phyloP scores from a whole-genome alignment of 2,797 vertebrate genomes.

The Podarcis lilfordi region DNA sequence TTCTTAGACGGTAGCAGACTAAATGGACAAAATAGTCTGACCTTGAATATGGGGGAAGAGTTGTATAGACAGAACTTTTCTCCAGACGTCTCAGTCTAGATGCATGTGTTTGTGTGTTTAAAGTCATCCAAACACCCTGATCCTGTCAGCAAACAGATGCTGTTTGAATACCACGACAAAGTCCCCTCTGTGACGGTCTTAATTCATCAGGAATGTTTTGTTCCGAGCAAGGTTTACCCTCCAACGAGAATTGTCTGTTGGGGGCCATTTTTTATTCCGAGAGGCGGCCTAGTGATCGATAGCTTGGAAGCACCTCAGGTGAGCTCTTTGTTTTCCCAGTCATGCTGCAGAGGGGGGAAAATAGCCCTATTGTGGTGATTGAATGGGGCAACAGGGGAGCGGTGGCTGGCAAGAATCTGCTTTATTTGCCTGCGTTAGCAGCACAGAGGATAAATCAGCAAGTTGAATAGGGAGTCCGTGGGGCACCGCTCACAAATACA shows the following conservation, averaged over 20 bases:
- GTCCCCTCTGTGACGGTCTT: neutral
- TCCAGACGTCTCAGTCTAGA: too few species aligned
- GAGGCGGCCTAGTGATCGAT: neutral
- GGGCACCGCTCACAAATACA: too few species aligned
- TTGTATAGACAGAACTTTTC: neutral
- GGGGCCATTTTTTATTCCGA: neutral
- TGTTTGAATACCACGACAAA: neutral
- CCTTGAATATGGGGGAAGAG: neutral
- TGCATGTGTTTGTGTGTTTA: too few species aligned
- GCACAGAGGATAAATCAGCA: neutral
- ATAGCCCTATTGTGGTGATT: neutral
- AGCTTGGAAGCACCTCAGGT: neutral
- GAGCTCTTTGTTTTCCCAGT: neutral
- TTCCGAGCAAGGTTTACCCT: neutral
- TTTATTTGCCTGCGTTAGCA: neutral
- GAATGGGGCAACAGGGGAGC: neutral
- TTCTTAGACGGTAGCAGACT: too few species aligned
- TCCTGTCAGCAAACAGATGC: neutral
- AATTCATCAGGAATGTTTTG: neutral
- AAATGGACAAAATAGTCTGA: too few species aligned
- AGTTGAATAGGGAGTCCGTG: neutral
- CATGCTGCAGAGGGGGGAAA: neutral
- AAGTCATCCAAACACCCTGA: neutral
- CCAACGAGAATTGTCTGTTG: neutral
- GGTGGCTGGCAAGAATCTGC: neutral